Evolutionary conservation across 1,140 invertebrate genomes (phyloP), one percentile per base, ranked within the genome.

Genomic region (Pentalonia nigronervosa): DNA sequence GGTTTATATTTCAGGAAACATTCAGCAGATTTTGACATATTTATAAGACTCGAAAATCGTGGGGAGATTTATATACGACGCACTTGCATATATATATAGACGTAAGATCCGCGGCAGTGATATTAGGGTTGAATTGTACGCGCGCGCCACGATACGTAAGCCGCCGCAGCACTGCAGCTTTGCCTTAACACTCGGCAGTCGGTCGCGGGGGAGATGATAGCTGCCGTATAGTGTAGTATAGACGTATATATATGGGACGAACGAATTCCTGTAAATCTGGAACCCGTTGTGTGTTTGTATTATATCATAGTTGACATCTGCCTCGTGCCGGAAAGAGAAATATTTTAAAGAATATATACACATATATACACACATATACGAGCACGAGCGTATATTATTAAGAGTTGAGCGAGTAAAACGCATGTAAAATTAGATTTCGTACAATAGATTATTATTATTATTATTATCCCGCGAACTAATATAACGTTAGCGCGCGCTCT

Each of bases 241-340:
- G 60, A 76, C 30, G n/a, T 76, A 76, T 60, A 30, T 76, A 76
- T 76, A 76, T 76, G 30, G 88, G 9, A 56, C 90, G 60, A 91
- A 92, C 8, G 90, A 92, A 92, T 92, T 92, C 90, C 67, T 34
- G 90, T 92, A 92, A 92, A 92, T 92, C 90, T 92, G 90, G 90
- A 92, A 92, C 90, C 90, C 90, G 90, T 92, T 92, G 90, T 25
- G 90, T 34, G 67, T 91, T 76, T 34, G 90, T 92, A 92, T 92
- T 92, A 92, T 92, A 92, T 92, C 90, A 83, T 83, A 83, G 90
- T 92, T 92, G 90, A 92, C 90, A 92, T 92, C 60, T 92, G 90
- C 47, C 90, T 83, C 90, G 60, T 92, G 90, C 76, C 90, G 90
- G 90, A 92, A 92, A 91, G 67, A 91, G 56, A 45, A 91, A 92